Base-by-base conservation (phyloP, 2,797 vertebrate species). In the Tapirus indicus region DNA sequence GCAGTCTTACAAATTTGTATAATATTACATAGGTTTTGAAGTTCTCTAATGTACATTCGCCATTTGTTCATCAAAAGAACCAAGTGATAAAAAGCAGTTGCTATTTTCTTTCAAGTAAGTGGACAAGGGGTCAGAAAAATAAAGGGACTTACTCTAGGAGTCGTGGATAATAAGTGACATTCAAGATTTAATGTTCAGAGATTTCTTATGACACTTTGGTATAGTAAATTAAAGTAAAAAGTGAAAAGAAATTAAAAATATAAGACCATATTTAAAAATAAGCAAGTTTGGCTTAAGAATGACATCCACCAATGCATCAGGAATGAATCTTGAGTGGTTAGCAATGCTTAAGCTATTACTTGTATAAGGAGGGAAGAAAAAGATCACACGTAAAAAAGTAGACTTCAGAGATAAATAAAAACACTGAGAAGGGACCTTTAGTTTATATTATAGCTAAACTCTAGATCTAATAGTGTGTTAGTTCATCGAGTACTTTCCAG, bases 211-310 rank as follows among this genome's bases (percentile, higher is more conserved):
- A 64, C 3, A 69, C 14, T 72, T 72, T 29, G 38, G 16, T 72
- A n/a, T 49, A 78, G 64, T 71, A 79, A 72, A 71, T 80, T 80
- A 71, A 95, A 88, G 12, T 82, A 44, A 92, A 91, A 47, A 64
- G 60, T 49, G 17, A 66, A 91, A 35, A 62, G 14, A 69, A 72
- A 88, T 27, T 17, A 79, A 52, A 2, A 47, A 74, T 60, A 54
- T 54, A 75, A 91, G 12, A 29, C 47, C 29, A 38, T 17, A 80
- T 52, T 52, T 80, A 25, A 91, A 97, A 86, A 58, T 41, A 88
- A 90, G 12, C 25, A 89, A 74, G 21, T 0, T 60, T 89, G 47
- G 6, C 41, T 82, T 93, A 78, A 74, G 2, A 91, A 78, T 47
- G 29, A 3, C n/a, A 72, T 74, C 8, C 5, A 47, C 13, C 41